Base-by-base conservation (phyloP, 2,113 vertebrate genomes). In the Prinia subflava region DNA sequence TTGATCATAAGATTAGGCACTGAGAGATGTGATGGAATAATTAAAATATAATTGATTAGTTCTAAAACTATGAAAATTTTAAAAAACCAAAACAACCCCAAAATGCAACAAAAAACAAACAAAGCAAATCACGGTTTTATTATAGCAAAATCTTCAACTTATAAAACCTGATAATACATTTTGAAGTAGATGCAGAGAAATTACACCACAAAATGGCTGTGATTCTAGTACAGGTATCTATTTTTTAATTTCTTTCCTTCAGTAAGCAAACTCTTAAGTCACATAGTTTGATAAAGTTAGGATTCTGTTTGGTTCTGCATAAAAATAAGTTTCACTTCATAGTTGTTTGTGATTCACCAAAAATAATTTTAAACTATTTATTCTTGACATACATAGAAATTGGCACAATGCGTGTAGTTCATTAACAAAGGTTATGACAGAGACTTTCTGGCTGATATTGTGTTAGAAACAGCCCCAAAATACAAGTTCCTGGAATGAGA, bases 21-120 rank as follows among this genome's bases (percentile, higher is more conserved):
- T 41, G 27, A 30, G 24, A 73, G 14, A 33, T 35, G 7, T 56
- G 11, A 13, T 20, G 8, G 13, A 78, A 74, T 15, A 30, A 11
- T 46, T 0, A 0, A 28, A 68, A 20, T 27, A 19, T 11, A 4
- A 9, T 69, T 44, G 60, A 6, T 65, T 70, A 46, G 4, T 5
- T 91, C 57, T 63, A 65, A 77, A 77, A 2, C 11, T 2, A 2
- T 33, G 6, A 57, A 60, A 1, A 0, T 15, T 15, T 24, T 25
- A 60, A 59, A 7, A 16, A 8, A 11, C 37, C 1, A 71, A 39
- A 8, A 3, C 13, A 28, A n/a, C 35, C 7, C 55, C 5, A 33
- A 53, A 52, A 22, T 11, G 10, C 20, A 39, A 31, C 12, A 30
- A 37, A 37, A 39, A 60, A 21, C 46, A 46, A 46, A 21, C 46